These are phyloP conservation scores for Drosophila lutescens DNA, from an alignment of 2,888 invertebrate species.

Conservation along the genomic window DNA sequence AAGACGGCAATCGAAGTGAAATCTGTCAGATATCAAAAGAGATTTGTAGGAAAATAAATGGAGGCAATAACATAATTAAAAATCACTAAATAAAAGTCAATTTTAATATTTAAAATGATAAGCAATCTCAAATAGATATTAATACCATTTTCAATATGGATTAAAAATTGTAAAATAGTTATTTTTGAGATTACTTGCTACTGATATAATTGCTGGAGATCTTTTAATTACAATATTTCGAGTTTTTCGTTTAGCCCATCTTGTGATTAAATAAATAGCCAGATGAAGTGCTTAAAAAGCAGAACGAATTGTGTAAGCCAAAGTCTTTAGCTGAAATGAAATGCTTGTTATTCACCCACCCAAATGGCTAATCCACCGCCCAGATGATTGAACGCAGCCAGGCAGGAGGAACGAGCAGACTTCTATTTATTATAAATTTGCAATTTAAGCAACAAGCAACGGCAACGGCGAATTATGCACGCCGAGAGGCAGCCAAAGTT, in stretches of 20 bases:
- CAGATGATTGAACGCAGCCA: slow-evolving; percentile 41
- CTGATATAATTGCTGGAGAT: background rate
- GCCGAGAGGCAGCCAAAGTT: slow-evolving; percentile 58
- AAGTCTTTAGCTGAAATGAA: slow-evolving; percentile 26
- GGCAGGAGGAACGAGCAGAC: slow-evolving; percentile 17
- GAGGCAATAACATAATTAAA: background rate
- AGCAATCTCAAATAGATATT: no score
- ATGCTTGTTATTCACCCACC: slow-evolving; percentile 30
- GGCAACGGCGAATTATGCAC: slow-evolving; percentile 55
- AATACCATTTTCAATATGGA: no score
- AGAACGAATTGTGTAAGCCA: slow-evolving; percentile 7
- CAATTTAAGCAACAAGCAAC: slow-evolving; percentile 52
- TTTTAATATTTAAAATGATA: no score
- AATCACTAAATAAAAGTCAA: background rate
- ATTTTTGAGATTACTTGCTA: background rate
- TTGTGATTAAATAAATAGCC: slow-evolving; percentile 23
- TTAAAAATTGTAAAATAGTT: no score
- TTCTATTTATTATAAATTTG: slow-evolving; percentile 68
- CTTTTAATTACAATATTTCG: background rate
- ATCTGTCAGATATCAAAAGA: background rate
- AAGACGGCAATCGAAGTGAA: background rate
- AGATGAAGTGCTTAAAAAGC: slow-evolving; percentile 22
- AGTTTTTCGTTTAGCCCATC: background rate
- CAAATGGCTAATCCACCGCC: slow-evolving; percentile 31
- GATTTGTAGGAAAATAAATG: background rate